Conservation (phyloP, 2,113 vertebrate genomes). For the Leucosticte australis region DNA sequence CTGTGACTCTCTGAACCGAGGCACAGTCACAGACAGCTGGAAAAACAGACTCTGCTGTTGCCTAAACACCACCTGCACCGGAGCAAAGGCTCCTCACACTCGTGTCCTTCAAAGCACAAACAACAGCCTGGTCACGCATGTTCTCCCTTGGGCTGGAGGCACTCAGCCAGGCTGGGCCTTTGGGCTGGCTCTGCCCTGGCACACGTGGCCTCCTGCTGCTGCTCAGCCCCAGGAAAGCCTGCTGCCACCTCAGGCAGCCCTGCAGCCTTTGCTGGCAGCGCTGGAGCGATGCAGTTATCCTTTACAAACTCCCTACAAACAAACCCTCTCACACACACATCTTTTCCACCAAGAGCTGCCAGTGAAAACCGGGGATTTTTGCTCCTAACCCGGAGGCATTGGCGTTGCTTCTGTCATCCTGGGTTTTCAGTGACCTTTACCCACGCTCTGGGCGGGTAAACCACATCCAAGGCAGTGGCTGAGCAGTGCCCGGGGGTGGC, state of each 20-base stretch:
- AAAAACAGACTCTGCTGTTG: conserved; percentile 37
- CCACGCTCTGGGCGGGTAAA: not conserved
- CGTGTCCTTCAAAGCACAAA: not conserved
- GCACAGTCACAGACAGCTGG: not conserved
- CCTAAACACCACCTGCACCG: not conserved
- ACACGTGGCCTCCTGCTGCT: not conserved
- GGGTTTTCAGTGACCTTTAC: not conserved
- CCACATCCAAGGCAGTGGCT: not conserved
- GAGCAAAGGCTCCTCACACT: conserved; percentile 5
- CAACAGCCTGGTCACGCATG: not conserved
- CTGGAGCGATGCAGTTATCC: not conserved
- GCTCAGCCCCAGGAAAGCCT: not conserved
- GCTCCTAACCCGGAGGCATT: not conserved
- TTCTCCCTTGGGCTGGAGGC: not conserved
- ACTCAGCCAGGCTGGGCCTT: not conserved
- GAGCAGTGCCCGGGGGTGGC: not conserved
- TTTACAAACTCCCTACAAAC: not conserved
- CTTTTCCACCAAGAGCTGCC: not conserved
- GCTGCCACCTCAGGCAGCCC: fast-evolving
- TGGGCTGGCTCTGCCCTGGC: not conserved
- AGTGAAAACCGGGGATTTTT: not conserved
- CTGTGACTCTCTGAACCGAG: not conserved
- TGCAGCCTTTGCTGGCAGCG: not conserved
- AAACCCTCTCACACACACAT: not conserved
- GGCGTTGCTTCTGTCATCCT: not conserved